phyloP scores from a whole-genome alignment of 2,113 vertebrate genomes.

The Mungos mungo region DNA sequence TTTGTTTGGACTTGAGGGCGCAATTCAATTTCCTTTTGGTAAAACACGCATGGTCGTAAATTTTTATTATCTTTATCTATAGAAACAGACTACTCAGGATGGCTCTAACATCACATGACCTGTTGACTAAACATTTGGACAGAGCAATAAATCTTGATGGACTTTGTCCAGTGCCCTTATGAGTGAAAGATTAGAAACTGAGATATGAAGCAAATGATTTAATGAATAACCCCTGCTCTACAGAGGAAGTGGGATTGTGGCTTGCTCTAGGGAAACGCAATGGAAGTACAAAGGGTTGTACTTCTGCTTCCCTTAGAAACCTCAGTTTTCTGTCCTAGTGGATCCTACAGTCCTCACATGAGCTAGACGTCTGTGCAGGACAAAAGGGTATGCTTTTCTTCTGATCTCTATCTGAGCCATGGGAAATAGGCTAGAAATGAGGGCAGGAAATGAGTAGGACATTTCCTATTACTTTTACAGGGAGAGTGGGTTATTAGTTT shows the following conservation, averaged over 20 bases:
- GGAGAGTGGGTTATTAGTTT: conserved; percentile 11
- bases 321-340: background rate
- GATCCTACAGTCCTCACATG: background rate
- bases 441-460: background rate
- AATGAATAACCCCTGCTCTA: conserved; percentile 48
- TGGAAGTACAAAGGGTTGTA: background rate
- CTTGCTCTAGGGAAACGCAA: background rate
- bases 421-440: background rate
- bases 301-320: background rate
- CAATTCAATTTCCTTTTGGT: conserved; percentile 68
- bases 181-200: conserved; percentile 69
- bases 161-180: conserved; percentile 72
- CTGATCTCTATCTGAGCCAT: background rate
- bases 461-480: background rate
- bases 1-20: conserved; percentile 54
- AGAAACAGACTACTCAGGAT: conserved; percentile 51
- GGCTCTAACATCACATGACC: background rate
- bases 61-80: conserved; percentile 74
- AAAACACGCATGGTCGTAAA: conserved; percentile 37
- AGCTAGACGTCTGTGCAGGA: background rate
- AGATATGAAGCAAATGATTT: conserved; percentile 54
- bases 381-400: background rate
- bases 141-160: conserved; percentile 68
- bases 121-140: conserved; percentile 55
- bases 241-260: background rate